Conservation (phyloP, 2,888 invertebrate genomes). For the Zootermopsis nevadensis region DNA sequence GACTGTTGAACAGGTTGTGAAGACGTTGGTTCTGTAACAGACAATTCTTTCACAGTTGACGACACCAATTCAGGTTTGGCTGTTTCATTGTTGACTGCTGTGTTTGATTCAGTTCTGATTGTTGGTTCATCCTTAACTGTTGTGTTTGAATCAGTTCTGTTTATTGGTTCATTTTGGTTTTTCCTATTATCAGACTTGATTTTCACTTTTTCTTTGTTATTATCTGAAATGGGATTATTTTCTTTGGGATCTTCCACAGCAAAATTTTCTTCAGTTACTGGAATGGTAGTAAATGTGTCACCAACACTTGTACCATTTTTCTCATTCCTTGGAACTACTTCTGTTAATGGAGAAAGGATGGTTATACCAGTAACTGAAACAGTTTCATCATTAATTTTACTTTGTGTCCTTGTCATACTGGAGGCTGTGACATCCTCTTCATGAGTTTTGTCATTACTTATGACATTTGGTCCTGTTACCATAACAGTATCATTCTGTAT, state of each 20-base stretch:
- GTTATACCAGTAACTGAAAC: not conserved
- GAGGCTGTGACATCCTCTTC: constrained; percentile 3
- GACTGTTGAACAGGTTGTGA: not conserved
- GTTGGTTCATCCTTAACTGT: not conserved
- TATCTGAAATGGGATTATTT: not conserved
- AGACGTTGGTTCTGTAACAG: not conserved
- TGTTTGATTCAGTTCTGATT: no score
- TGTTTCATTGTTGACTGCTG: no score
- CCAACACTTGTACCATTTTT: not conserved
- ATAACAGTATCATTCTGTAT: constrained; percentile 16
- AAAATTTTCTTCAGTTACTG: not conserved
- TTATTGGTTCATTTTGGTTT: not conserved
- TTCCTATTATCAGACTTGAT: not conserved
- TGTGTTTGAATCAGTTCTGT: not conserved
- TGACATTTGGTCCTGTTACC: constrained; percentile 31
- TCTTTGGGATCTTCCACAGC: not conserved
- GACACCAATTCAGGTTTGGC: no score
- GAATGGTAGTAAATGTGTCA: not conserved
- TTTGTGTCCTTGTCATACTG: not conserved
- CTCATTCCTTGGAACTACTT: not conserved
- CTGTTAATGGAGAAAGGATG: not conserved
- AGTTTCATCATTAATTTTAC: not conserved
- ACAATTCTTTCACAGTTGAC: not conserved
- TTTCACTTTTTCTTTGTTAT: not conserved
- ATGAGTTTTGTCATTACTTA: constrained; percentile 30